phyloP scores from a whole-genome alignment of 1,140 invertebrate species.

The Gonioctena quinquepunctata region DNA sequence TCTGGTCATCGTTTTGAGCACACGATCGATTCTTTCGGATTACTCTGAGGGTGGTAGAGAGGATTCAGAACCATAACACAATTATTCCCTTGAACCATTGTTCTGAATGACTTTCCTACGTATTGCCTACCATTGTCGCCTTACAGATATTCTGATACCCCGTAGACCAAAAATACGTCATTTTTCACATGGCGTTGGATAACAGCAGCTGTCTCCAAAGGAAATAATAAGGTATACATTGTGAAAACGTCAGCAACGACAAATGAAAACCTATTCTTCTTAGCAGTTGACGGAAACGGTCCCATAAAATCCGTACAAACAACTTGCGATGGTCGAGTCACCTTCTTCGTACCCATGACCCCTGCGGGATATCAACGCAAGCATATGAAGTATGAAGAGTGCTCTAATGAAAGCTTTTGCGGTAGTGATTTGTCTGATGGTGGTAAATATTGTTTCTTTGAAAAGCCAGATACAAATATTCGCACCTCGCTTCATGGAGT shows the following conservation, averaged over 20 bases:
- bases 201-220: conserved; percentile 14
- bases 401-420: too few species aligned
- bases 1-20: conserved; percentile 17
- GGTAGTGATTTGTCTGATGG: too few species aligned
- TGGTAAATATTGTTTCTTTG: too few species aligned
- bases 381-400: too few species aligned
- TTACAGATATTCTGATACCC: conserved; percentile 14
- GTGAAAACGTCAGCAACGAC: conserved; percentile 41
- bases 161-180: conserved; percentile 21
- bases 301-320: conserved; percentile 50
- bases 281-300: conserved; percentile 31
- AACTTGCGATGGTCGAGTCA: conserved; percentile 13
- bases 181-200: conserved; percentile 14
- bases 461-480: too few species aligned
- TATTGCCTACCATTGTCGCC: conserved; percentile 36
- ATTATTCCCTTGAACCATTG: conserved; percentile 8
- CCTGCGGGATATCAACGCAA: too few species aligned
- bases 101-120: conserved; percentile 9
- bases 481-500: too few species aligned
- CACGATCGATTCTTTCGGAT: conserved; percentile 24
- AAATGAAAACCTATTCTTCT: conserved; percentile 45
- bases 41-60: conserved; percentile 17
- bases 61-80: conserved; percentile 18
- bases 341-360: neutral
- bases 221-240: conserved; percentile 21